Conservation (phyloP, 2,888 invertebrate genomes). For the Trichacis sp. region DNA sequence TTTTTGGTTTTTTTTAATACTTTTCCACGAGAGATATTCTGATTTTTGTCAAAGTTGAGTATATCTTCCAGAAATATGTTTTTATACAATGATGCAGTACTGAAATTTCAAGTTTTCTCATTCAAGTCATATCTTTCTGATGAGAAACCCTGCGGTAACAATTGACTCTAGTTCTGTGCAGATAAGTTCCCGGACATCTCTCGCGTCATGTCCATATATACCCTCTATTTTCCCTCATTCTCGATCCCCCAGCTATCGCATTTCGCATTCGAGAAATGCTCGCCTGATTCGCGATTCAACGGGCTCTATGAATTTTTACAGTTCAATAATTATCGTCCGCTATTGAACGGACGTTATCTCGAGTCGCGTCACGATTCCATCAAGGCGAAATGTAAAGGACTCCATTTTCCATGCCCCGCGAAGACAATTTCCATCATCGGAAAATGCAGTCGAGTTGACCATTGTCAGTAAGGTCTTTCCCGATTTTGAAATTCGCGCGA, state of each 20-base stretch:
- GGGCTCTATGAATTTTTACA: constrained; percentile 3
- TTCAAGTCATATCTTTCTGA: too few species aligned
- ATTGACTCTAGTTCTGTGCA: too few species aligned
- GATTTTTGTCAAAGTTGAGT: too few species aligned
- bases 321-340: constrained; percentile 2
- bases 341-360: background rate
- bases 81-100: too few species aligned
- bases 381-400: background rate
- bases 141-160: too few species aligned
- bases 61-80: too few species aligned
- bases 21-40: too few species aligned
- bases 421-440: background rate
- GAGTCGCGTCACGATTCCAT: constrained; percentile 3
- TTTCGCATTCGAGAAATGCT: constrained; percentile 7
- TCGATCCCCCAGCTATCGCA: constrained; percentile 9
- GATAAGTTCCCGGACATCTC: background rate
- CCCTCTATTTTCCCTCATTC: constrained; percentile 10
- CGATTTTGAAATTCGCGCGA: background rate
- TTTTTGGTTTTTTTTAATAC: too few species aligned
- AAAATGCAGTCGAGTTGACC: too few species aligned
- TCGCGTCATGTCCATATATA: constrained; percentile 1
- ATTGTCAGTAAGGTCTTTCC: background rate
- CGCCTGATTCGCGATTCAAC: constrained; percentile 4
- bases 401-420: background rate
- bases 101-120: too few species aligned